These are phyloP conservation scores for Halisarca cf. caerulea DNA, from an alignment of 37 sponge, comb jelly and placozoan species.

Conservation along the genomic window DNA sequence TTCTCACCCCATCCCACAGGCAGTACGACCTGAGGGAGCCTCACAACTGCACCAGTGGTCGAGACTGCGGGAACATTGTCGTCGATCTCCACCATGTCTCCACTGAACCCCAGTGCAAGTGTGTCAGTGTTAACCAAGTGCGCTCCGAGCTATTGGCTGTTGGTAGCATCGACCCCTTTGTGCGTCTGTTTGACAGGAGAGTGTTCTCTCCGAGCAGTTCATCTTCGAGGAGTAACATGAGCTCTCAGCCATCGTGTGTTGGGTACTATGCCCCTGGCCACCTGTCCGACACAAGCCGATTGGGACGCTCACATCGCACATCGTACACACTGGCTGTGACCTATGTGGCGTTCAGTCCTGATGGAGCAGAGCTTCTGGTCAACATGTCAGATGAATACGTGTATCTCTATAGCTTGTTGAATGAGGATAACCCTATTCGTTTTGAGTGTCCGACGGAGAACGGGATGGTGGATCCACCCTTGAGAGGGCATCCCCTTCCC, in stretches of 20 bases:
- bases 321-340: constrained; percentile 48
- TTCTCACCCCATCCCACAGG: constrained; percentile 27
- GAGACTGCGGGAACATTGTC: constrained; percentile 67
- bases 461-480: background rate
- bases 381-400: constrained; percentile 82
- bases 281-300: background rate
- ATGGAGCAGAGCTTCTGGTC: constrained; percentile 80
- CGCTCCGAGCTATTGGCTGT: constrained; percentile 81
- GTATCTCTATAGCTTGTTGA: constrained; percentile 66
- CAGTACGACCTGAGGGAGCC: constrained; percentile 85
- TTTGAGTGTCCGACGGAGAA: constrained; percentile 16
- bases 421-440: constrained; percentile 18
- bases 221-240: background rate
- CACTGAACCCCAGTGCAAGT: constrained; percentile 70
- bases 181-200: constrained; percentile 87
- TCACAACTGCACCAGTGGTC: constrained; percentile 58
- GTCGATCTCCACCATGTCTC: constrained; percentile 52
- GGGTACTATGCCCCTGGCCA: constrained; percentile 65
- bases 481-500: background rate
- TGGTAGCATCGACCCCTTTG: constrained; percentile 78
- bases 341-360: constrained; percentile 71
- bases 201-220: constrained; percentile 41
- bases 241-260: constrained; percentile 42
- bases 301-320: background rate
- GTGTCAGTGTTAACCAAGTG: constrained; percentile 81